Evolutionary conservation across 2,888 invertebrate species (phyloP).

Genomic region (Prosapia bicincta): DNA sequence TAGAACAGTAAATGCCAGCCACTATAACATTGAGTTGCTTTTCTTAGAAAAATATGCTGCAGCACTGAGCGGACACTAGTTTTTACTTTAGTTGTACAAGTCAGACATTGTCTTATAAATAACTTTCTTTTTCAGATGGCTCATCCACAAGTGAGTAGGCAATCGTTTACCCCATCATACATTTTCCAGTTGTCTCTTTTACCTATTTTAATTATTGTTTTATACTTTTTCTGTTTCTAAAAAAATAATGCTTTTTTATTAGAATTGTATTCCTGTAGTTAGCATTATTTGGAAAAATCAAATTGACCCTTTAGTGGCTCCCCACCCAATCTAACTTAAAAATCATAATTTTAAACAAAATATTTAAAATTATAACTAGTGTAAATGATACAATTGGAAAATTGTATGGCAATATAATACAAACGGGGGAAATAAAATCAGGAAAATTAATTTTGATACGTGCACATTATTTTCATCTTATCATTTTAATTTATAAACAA

Average conservation of each 20-base stretch:
- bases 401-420: background rate
- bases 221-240: background rate
- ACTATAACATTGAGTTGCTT: too few species aligned
- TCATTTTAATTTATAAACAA: too few species aligned
- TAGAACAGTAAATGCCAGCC: too few species aligned
- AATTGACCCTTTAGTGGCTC: background rate
- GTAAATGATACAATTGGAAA: background rate
- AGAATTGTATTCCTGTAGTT: constrained; percentile 6
- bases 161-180: background rate
- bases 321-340: background rate
- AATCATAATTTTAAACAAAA: background rate
- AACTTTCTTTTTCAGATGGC: constrained; percentile 29
- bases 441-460: too few species aligned
- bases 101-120: background rate
- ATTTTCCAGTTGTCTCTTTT: constrained; percentile 6
- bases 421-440: background rate
- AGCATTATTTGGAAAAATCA: background rate
- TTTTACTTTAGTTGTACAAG: too few species aligned
- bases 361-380: background rate
- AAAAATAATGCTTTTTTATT: background rate
- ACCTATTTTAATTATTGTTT: background rate
- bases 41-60: too few species aligned
- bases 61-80: too few species aligned
- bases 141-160: constrained; percentile 27
- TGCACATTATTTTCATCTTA: too few species aligned